Conservation (phyloP, 2,888 invertebrate species). For the Neoascia interrupta region DNA sequence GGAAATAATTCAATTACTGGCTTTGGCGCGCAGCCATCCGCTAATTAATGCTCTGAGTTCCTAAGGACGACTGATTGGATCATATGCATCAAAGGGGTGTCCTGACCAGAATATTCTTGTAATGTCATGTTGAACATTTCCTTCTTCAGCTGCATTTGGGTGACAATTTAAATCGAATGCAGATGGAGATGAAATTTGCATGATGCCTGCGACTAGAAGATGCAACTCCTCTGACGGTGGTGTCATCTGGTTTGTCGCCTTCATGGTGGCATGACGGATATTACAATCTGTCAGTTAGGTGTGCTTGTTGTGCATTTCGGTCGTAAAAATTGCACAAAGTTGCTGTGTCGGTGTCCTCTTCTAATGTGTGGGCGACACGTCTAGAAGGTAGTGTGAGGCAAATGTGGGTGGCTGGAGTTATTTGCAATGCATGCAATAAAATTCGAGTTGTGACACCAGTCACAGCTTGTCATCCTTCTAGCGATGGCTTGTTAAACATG, state of each 20-base stretch:
- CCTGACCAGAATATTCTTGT: conserved; percentile 4
- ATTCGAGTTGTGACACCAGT: conserved; percentile 22
- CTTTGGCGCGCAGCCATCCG: conserved; percentile 41
- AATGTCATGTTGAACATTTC: conserved; percentile 61
- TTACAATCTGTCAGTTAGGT: conserved; percentile 52
- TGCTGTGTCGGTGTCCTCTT: conserved; percentile 3
- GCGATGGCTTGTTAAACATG: conserved; percentile 19
- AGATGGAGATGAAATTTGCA: conserved; percentile 56
- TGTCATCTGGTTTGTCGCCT: conserved; percentile 59
- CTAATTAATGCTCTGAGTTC: conserved; percentile 59
- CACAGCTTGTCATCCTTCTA: conserved; percentile 17
- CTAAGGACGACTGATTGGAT: conserved; percentile 57
- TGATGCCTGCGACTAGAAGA: conserved; percentile 22
- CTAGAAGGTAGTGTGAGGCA: conserved; percentile 12
- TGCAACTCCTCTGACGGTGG: background rate
- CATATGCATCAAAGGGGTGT: conserved; percentile 24
- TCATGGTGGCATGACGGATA: conserved; percentile 64
- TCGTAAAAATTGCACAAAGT: conserved; percentile 33
- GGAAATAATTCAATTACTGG: conserved; percentile 66
- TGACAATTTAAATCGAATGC: conserved; percentile 61
- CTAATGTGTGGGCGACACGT: background rate
- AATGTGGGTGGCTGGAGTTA: conserved; percentile 26
- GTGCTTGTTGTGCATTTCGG: conserved; percentile 18
- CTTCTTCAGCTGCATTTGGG: conserved; percentile 49
- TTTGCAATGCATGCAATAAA: conserved; percentile 37